Base-by-base conservation (phyloP, 2,113 vertebrate genomes). In the Hydrochoerus hydrochaeris region DNA sequence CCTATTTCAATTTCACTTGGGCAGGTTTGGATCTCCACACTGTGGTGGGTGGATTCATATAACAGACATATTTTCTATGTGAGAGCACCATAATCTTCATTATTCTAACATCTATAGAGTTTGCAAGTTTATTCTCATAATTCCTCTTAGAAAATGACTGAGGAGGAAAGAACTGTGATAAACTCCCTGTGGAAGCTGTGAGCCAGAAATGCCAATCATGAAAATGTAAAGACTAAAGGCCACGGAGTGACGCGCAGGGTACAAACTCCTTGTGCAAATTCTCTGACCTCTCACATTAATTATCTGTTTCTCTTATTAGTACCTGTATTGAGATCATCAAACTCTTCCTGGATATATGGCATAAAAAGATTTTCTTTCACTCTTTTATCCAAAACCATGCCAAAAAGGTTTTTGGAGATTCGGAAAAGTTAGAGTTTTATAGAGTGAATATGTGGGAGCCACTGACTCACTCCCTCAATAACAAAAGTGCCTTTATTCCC, bases 251-350 rank as follows among this genome's bases (percentile, higher is more conserved):
- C 75, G 14, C n/a, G 46, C 20, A 5, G 9, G n/a, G 10, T 58
- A 69, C n/a, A 71, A 71, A 58, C 28, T 46, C 10, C 12, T 57
- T 77, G 5, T 65, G 49, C 7, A 92, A 75, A 22, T 75, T 65
- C 3, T 71, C 9, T 85, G 46, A 80, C 62, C 28, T 73, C 10
- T 11, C 30, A 44, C 8, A 4, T 58, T 88, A 78, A 46, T 60
- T 13, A 52, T 60, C n/a, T 38, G 20, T 75, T 12, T 83, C 73
- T 11, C 60, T 54, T 2, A 38, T 19, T 41, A 60, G 20, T 16
- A 26, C 1, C 5, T 5, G 0, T 35, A 52, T 0, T 2, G 5
- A 63, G 1, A 86, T 16, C 2, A 11, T 10, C 52, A 84, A 54
- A 41, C 4, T 26, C 20, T 80, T 14, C 30, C 9, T 84, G 20